A percentile compares a stretch with the other conserved stretches of the same genome.
Evolutionary conservation across 2,113 vertebrate genomes (phyloP).

Genomic region (Smithornis capensis): DNA sequence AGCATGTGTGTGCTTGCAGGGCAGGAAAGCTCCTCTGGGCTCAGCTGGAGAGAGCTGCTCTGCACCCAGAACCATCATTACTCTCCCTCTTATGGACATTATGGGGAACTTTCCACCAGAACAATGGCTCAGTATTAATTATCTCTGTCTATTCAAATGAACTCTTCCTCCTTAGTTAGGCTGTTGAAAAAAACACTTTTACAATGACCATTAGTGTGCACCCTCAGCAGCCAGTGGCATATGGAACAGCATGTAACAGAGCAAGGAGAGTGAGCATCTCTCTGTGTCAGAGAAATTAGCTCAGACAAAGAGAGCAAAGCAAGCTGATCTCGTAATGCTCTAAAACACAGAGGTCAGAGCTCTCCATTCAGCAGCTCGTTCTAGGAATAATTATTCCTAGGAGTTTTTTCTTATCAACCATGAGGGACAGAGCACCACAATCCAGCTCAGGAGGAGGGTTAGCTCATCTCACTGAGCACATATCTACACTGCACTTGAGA

Average conservation of each 20-base stretch:
- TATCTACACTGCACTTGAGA: fast-evolving
- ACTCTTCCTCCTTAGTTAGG: not conserved
- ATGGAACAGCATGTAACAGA: not conserved
- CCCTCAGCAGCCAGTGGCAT: not conserved
- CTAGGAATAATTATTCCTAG: not conserved
- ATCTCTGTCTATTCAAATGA: not conserved
- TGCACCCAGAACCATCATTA: not conserved
- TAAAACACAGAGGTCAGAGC: not conserved
- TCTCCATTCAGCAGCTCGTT: not conserved
- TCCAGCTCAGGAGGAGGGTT: not conserved
- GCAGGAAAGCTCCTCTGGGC: not conserved
- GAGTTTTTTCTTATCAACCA: not conserved
- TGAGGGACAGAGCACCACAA: not conserved
- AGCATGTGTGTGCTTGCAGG: fast-evolving
- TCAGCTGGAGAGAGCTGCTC: not conserved
- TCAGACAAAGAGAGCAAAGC: not conserved
- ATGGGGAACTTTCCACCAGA: not conserved
- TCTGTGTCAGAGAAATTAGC: not conserved
- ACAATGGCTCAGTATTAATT: not conserved
- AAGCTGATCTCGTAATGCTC: not conserved
- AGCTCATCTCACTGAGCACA: not conserved
- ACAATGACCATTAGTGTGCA: not conserved
- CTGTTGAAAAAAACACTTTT: not conserved
- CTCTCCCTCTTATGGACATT: not conserved
- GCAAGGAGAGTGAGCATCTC: not conserved